Evolutionary conservation across 2,113 vertebrate genomes (phyloP), one percentile per base, ranked within the genome.

Genomic region (Peromyscus leucopus): DNA sequence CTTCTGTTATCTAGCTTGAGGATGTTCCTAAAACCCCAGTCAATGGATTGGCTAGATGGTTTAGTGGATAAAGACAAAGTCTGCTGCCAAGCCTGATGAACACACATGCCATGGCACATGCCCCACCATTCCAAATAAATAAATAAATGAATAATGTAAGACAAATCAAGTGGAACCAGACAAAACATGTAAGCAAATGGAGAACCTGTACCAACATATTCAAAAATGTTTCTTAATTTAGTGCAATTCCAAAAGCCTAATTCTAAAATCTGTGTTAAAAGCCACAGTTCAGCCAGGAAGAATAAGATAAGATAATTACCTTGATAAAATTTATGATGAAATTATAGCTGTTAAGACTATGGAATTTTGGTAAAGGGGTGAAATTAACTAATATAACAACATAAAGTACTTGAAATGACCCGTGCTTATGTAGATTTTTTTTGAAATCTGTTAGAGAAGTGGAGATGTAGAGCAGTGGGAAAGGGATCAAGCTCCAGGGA

Each of bases 231-330:
- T 48, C 84, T 79, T 61, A 78, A 63, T 91, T 78, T 78, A 92
- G n/a, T 42, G 2, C 24, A 79, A 59, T 85, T 92, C 15, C 15
- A 63, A 76, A 85, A 67, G 12, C 1, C 1, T 24, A 21, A 79
- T 59, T 78, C 57, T 85, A 92, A 96, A 94, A 57, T 89, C 5
- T 94, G 19, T 83, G 16, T 92, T 57, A 31, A 75, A 82, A 61
- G 13, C 12, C 39, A 51, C 26, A 28, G 7, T 85, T 33, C n/a
- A 85, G 36, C 7, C 76, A 17, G 59, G 55, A 87, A 82, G 12
- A 92, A 67, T 59, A 75, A 86, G 72, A 72, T 69, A 71, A 67
- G 21, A 28, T 82, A 26, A 78, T 65, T n/a, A 72, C 4, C 65
- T 31, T 89, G 46, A 26, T 67, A 92, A 80, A 67, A 85, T 75